Base-by-base conservation (phyloP, 2,888 invertebrate genomes). In the Dicyrtoma fusca region DNA sequence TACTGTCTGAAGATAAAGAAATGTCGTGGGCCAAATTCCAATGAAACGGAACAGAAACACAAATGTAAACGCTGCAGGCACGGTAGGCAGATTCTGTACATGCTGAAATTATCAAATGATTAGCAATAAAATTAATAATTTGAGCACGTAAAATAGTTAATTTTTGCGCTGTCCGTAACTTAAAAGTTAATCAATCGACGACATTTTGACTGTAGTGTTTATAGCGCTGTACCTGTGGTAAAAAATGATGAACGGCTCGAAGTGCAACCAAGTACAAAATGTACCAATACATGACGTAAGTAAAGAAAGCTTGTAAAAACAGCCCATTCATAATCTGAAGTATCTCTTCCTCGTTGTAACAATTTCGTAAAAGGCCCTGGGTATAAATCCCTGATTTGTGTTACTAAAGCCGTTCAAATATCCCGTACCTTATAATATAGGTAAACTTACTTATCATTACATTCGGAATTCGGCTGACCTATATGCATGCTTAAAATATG, bases 301-400 rank as follows among this genome's bases (percentile, higher is more conserved):
- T 44, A 23, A 61, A 42, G 45, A 76, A 65, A 6, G 71, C 1
- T 10, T 1, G 71, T 62, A 69, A 79, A 89, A 71, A 87, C 85
- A 81, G 84, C 87, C 91, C 91, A 92, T 85, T 92, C 92, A 81
- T 86, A 85, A 84, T 92, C 91, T 21, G 90, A 87, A 25, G 85
- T 83, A 84, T 92, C 92, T 84, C 87, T 87, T 75, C 86, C 86
- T 79, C 87, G 85, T 34, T 84, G 83, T 62, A 88, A 78, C 79
- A 87, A 83, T 11, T 89, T 66, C 85, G 83, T 76, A 82, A 83
- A 79, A 89, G 87, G 82, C 88, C 89, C 69, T 82, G 81, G 78
- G 85, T 86, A n/a, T n/a, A n/a, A n/a, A n/a, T n/a, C n/a, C n/a
- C n/a, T n/a, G n/a, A n/a, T n/a, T n/a, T n/a, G n/a, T n/a, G n/a